Evolutionary conservation across 2,797 vertebrate species (phyloP).

Genomic region (Antrozous pallidus): DNA sequence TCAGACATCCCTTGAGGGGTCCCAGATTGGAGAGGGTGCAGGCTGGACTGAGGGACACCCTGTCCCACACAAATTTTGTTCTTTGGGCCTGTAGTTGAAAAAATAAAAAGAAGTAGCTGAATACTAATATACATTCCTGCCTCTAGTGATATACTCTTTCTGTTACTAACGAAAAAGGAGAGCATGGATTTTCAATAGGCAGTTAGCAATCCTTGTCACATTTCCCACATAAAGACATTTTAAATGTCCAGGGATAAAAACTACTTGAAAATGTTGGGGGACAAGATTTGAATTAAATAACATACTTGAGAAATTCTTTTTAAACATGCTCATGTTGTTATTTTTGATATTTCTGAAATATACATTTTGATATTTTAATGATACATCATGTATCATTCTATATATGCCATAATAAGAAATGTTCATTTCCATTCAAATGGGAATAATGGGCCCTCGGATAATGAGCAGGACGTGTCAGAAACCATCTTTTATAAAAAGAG

Average conservation of each 20-base stretch:
- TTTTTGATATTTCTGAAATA: constrained; percentile 11
- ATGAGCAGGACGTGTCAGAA: constrained; percentile 55
- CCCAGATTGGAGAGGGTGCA: no score
- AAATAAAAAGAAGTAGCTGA: no score
- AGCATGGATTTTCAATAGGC: not conserved
- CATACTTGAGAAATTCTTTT: not conserved
- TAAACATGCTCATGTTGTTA: not conserved
- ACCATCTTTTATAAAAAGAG: constrained; percentile 65
- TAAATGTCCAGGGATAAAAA: not conserved
- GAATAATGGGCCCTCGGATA: constrained; percentile 52
- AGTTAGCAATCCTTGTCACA: not conserved
- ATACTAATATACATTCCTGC: not conserved
- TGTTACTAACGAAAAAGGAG: not conserved
- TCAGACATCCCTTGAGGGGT: no score
- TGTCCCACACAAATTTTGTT: no score
- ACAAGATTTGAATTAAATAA: not conserved
- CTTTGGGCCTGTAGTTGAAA: no score
- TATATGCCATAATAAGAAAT: constrained; percentile 38
- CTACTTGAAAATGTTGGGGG: not conserved
- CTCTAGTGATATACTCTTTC: not conserved
- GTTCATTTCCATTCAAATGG: constrained; percentile 60
- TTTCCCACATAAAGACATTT: not conserved
- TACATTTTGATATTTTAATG: constrained; percentile 54
- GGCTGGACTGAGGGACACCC: no score
- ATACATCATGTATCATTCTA: constrained; percentile 32